Conservation (phyloP, 2,113 vertebrate species). For the Okapia johnstoni region DNA sequence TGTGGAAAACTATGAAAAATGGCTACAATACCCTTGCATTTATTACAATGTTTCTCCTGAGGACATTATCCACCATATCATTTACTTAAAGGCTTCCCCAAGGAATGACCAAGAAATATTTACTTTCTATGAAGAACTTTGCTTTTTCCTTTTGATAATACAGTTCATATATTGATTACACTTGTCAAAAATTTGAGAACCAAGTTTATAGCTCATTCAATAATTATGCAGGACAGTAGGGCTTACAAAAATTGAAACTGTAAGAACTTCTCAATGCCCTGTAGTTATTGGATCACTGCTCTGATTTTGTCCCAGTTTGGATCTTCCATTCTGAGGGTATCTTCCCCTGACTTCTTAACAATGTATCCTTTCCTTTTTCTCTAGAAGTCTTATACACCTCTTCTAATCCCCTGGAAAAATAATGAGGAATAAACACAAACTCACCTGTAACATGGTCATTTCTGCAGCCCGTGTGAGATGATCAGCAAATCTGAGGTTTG, state of each 20-base stretch:
- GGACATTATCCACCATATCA: background rate
- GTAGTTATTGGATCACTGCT: background rate
- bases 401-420: background rate
- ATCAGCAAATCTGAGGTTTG: background rate
- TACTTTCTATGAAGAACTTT: background rate
- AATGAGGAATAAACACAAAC: background rate
- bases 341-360: background rate
- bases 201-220: background rate
- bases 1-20: background rate
- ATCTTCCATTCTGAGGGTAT: background rate
- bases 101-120: background rate
- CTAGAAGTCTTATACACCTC: background rate
- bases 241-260: background rate
- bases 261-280: background rate
- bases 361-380: background rate
- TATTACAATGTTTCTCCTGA: background rate
- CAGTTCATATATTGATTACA: background rate
- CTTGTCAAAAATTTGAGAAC: background rate
- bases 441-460: constrained; percentile 33
- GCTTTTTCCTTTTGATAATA: background rate
- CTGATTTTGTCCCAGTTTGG: background rate
- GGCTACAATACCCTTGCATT: background rate
- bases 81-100: background rate
- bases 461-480: background rate
- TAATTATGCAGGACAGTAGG: background rate